Conservation (phyloP, 1,140 invertebrate genomes). For the Philotrypesis tridentata region DNA sequence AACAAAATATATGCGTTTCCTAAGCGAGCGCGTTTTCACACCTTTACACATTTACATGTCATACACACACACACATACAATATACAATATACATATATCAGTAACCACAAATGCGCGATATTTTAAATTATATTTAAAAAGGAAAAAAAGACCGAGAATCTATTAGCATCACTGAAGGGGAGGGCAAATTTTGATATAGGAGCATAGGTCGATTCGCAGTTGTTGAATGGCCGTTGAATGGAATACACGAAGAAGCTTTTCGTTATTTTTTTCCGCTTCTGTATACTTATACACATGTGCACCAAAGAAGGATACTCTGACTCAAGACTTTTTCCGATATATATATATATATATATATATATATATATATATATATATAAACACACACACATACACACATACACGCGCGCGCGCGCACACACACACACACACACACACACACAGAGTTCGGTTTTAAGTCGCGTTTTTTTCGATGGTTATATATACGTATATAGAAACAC, state of each 20-base stretch:
- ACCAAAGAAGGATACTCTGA: not conserved
- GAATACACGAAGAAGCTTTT: no score
- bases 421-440: no score
- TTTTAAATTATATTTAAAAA: constrained; percentile 11
- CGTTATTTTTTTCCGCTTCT: not conserved
- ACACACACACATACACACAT: no score
- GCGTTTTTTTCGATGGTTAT: not conserved
- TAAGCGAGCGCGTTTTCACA: constrained; percentile 11
- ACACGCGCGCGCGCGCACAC: no score
- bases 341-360: no score
- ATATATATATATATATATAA: no score
- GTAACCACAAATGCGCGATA: constrained; percentile 6
- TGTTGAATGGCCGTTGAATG: constrained; percentile 35
- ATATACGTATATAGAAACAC: not conserved
- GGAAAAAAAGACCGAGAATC: not conserved
- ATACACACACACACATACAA: not conserved
- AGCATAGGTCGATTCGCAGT: not conserved
- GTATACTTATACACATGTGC: not conserved
- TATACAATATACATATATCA: not conserved
- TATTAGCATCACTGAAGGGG: no score
- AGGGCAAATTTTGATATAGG: not conserved
- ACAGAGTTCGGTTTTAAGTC: not conserved
- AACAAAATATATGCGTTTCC: not conserved
- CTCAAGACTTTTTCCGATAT: no score
- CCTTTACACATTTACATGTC: constrained; percentile 45